Evolutionary conservation across 2,888 invertebrate species (phyloP).

Genomic region (Nasonia oneida): DNA sequence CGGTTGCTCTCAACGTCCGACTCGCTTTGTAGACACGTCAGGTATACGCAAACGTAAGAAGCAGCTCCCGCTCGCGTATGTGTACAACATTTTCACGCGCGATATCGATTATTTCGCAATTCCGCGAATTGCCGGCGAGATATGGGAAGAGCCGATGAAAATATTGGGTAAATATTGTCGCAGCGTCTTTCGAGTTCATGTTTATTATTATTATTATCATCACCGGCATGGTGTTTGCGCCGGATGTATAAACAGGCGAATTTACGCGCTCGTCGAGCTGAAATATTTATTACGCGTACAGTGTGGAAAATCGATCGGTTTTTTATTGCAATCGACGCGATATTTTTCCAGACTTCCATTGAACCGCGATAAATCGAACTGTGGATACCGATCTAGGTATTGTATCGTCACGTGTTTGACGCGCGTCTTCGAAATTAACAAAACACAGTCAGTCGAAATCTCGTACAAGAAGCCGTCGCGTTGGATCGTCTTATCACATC

Average conservation of each 20-base stretch:
- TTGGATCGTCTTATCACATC: background rate
- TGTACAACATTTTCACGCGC: too few species aligned
- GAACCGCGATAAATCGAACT: background rate
- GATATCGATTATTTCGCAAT: constrained; percentile 39
- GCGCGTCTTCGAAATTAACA: background rate
- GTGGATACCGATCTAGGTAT: too few species aligned
- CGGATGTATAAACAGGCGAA: too few species aligned
- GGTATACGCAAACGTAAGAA: background rate
- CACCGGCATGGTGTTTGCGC: too few species aligned
- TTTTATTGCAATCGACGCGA: constrained; percentile 25
- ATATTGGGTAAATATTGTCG: constrained; percentile 35
- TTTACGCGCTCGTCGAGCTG: background rate
- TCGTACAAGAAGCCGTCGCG: background rate
- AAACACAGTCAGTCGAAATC: background rate
- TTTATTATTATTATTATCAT: constrained; percentile 11
- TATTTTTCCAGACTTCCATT: constrained; percentile 24
- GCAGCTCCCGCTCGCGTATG: too few species aligned
- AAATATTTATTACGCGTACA: constrained; percentile 3
- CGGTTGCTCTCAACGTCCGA: background rate
- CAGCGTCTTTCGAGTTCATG: constrained; percentile 24
- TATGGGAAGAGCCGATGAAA: background rate
- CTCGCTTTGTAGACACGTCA: background rate
- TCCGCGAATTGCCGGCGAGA: background rate
- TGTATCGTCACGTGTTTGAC: background rate
- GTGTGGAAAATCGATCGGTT: constrained; percentile 31